Conservation (phyloP, 2,113 vertebrate species). For the Climacteris rufus region DNA sequence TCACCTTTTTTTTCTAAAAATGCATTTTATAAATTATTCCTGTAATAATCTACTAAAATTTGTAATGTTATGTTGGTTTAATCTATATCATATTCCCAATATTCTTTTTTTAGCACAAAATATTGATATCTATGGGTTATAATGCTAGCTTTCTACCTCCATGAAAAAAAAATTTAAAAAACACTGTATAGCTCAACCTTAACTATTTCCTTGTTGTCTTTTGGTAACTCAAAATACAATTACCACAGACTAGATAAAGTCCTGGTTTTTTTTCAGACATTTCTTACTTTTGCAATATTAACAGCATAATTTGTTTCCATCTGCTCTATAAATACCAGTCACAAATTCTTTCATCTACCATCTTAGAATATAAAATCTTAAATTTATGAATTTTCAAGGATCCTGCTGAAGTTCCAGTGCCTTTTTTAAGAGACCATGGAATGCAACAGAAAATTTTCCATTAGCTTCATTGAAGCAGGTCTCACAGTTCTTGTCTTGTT, state of each 20-base stretch:
- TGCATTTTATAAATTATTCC: background rate
- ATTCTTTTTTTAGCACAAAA: background rate
- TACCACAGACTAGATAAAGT: background rate
- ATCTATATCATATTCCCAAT: background rate
- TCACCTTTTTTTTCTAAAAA: background rate
- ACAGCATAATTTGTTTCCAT: background rate
- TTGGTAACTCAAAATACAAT: background rate
- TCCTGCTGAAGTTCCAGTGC: background rate
- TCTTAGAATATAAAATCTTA: background rate
- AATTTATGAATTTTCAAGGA: background rate
- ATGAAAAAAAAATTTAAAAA: background rate
- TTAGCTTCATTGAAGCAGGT: background rate
- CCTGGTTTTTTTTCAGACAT: accelerated
- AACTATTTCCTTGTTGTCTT: background rate
- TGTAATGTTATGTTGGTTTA: background rate
- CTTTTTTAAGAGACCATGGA: background rate
- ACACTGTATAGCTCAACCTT: background rate
- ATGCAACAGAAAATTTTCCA: background rate
- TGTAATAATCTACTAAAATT: background rate
- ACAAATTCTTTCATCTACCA: background rate
- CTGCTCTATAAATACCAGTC: background rate
- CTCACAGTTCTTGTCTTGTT: background rate
- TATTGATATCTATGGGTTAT: background rate
- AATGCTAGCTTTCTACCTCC: background rate
- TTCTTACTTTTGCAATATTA: background rate